Evolutionary conservation across 1,140 invertebrate genomes (phyloP), one percentile per base, ranked within the genome.

Genomic region (Aphaenogaster ashmeadi): DNA sequence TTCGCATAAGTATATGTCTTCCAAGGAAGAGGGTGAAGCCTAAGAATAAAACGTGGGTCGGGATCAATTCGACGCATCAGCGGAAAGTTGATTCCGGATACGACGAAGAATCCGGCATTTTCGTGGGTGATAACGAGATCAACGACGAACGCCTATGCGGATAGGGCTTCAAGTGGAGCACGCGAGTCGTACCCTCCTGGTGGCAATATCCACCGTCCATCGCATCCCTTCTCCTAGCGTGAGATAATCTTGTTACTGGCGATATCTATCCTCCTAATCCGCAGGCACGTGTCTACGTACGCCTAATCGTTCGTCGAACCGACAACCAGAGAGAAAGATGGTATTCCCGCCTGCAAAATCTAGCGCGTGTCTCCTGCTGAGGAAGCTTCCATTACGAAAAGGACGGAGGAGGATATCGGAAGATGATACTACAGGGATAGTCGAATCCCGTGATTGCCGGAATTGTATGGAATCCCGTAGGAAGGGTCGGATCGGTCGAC

Each of bases 131-230:
- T 94, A 95, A 95, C 91, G 90, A 93, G 94, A 94, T 94, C 88
- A 89, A 85, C 83, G 71, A 77, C 56, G 88, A 87, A 91, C 91
- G 92, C 87, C 78, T 90, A 91, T 91, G 79, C 77, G 72, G 56
- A 88, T 92, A 93, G 74, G 94, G 94, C 92, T 95, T 95, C 94
- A 95, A 94, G 74, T 95, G 79, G 93, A 94, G 89, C 94, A 92
- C 88, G 89, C 89, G 86, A 86, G 64, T 93, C 89, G 79, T 83
- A 87, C 86, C 83, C 86, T 81, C 67, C 86, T 54, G 15, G 3
- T 62, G 21, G 67, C 75, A 86, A 87, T 85, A 81, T 90, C 78
- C 83, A 64, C 1, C 21, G 77, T 52, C n/a, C 8, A 80, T 86
- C 52, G 38, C 58, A 56, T 60, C 67, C 78, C 72, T 81, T 66